Percentiles rank a stretch among this genome's conserved stretches.
Evolutionary conservation across 2,888 invertebrate species (phyloP).

Genomic region (Xestia xanthographa): DNA sequence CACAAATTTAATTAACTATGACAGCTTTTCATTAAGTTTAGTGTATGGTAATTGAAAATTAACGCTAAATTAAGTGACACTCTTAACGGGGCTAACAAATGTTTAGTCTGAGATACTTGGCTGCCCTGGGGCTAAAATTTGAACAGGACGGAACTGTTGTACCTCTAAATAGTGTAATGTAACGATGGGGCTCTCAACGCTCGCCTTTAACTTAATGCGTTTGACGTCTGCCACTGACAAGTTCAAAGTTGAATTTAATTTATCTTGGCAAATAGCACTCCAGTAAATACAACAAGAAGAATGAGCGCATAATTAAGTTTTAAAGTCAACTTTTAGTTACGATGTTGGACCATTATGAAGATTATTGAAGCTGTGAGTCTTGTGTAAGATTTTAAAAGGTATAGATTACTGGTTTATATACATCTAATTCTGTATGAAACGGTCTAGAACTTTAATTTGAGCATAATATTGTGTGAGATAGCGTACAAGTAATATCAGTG

Average conservation of each 20-base stretch:
- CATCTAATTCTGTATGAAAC: neutral
- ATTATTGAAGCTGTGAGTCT: neutral
- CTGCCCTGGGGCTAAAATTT: constrained; percentile 36
- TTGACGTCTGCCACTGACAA: constrained; percentile 74
- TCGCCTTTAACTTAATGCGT: constrained; percentile 68
- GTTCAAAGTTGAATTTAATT: constrained; percentile 73
- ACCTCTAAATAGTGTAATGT: constrained; percentile 58
- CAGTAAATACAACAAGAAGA: constrained; percentile 69
- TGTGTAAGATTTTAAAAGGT: neutral
- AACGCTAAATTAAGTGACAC: constrained; percentile 40
- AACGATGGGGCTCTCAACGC: constrained; percentile 65
- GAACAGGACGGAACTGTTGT: constrained; percentile 23
- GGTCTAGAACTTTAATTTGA: neutral
- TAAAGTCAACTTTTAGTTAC: constrained; percentile 18
- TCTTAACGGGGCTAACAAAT: constrained; percentile 43
- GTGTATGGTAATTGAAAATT: constrained; percentile 39
- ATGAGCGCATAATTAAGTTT: constrained; percentile 68
- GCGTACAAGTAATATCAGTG: neutral
- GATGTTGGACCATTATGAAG: neutral
- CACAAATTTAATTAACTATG: constrained; percentile 53
- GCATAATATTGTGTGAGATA: neutral
- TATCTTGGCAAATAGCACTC: constrained; percentile 69
- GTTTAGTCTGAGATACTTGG: constrained; percentile 40
- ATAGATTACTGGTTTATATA: neutral
- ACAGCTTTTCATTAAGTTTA: constrained; percentile 48